Evolutionary conservation across 1,140 invertebrate species (phyloP), one percentile per base, ranked within the genome.

Genomic region (Drosophila biarmipes): DNA sequence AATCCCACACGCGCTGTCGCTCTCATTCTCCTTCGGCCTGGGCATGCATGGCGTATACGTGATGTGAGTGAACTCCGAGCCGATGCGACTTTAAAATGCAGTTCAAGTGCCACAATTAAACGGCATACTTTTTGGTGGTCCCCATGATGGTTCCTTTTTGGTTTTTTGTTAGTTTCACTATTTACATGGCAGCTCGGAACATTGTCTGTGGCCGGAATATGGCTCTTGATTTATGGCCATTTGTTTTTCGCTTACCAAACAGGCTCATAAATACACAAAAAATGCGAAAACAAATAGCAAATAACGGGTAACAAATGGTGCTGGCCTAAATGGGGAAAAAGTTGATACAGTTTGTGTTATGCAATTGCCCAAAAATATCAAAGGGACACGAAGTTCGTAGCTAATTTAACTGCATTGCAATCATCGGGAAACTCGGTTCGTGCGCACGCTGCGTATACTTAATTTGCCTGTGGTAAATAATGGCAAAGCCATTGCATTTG

Each of bases 51-150:
- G 49, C 67, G 80, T 85, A 85, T 85, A 61, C 73, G 58, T 64
- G 35, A 81, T 82, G 82, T 89, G 71, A 87, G 43, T 82, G 84
- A 87, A 89, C 82, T 38, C 48, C 64, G 59, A 79, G 54, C 57
- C 59, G n/a, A 61, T 62, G 59, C 46, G 58, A 56, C 42, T 66
- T 76, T 80, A 54, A 89, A 82, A 76, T 79, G 62, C 66, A 75
- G 35, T 75, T 73, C 38, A 68, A 84, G 68, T 37, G 31, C 56
- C 73, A 64, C 68, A 75, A 78, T 86, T 86, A 69, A 89, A 79
- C 62, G 4, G 40, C 14, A 29, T 12, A 29, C 11, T 11, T 8
- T 27, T 8, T 53, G 11, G 53, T 8, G 35, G 29, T 19, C 46
- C 19, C 64, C 45, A 27, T 12, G 27, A 40, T 24, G 1, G 27